Percentiles rank a stretch among this genome's conserved stretches.
Conservation (phyloP, 2,113 vertebrate genomes). For the Alexandromys fortis region DNA sequence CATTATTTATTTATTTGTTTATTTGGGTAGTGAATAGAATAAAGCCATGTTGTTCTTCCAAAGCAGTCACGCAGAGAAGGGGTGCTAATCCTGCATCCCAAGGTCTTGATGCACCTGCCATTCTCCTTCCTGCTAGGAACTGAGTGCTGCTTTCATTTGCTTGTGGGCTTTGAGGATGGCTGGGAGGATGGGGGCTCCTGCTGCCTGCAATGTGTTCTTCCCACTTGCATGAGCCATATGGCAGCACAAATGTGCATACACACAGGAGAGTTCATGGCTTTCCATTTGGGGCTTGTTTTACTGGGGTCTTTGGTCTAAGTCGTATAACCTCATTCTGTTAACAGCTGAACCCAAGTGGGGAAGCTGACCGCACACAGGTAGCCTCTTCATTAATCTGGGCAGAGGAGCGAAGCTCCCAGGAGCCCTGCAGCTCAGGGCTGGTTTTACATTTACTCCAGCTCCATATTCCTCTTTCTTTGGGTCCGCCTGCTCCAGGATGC, state of each 20-base stretch:
- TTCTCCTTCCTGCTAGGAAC: slow-evolving; percentile 8
- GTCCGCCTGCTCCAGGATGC: accelerated
- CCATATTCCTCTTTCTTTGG: neutral
- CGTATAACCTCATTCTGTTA: neutral
- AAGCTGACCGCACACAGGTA: neutral
- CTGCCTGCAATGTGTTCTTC: neutral
- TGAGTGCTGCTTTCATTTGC: neutral
- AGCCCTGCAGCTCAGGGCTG: neutral
- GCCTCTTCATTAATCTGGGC: neutral
- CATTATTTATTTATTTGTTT: neutral
- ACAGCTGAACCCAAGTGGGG: slow-evolving; percentile 29
- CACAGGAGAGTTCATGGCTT: slow-evolving; percentile 33
- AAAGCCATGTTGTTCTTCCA: neutral
- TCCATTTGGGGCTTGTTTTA: slow-evolving; percentile 12
- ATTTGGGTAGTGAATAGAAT: neutral
- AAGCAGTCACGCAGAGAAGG: slow-evolving; percentile 34
- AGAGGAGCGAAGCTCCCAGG: neutral
- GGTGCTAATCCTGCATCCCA: neutral
- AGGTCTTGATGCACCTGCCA: neutral
- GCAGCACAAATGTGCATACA: neutral
- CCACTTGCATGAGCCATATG: slow-evolving; percentile 20
- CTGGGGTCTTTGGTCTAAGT: slow-evolving; percentile 53
- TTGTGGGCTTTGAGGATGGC: neutral
- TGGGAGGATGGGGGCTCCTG: slow-evolving; percentile 32
- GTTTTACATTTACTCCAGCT: neutral